Evolutionary conservation across 2,113 vertebrate species (phyloP), one percentile per base, ranked within the genome.

Genomic region (Indicator indicator): DNA sequence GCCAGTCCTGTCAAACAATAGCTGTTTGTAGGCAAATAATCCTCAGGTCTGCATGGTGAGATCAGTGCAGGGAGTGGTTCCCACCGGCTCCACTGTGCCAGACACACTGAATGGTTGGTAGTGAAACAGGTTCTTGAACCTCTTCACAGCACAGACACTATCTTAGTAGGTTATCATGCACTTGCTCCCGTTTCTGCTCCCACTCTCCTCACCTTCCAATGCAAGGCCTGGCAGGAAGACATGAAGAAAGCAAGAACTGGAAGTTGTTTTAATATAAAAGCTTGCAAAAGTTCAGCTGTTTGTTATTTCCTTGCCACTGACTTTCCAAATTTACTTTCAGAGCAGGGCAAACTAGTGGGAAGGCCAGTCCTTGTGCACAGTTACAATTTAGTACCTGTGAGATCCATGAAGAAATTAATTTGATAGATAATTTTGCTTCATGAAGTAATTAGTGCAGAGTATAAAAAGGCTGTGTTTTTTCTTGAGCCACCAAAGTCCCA

Each of bases 1-100:
- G 73, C 91, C 88, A 89, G 9, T 87, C 70, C 80, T 72, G 56
- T 52, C 63, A 42, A 64, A 90, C 88, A 94, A 80, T 80, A 74
- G 82, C 73, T 92, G 79, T 84, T 97, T 95, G 90, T 88, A 91
- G 94, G 83, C 62, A 94, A 95, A 92, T 91, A 95, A 90, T 72
- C 83, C 74, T 40, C 78, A 74, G 86, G 80, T 83, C 88, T 62
- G 73, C 73, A 19, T 30, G 0, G 1, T 40, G 7, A 27, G 76
- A 95, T 94, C 88, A 73, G 21, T 6, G 62, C 59, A 56, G 83
- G 92, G 86, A 93, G 90, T 27, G 67, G 92, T 84, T 94, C 90
- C 83, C 67, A 42, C 74, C 10, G 0, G 52, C 68, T 87, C 67
- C 0, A 0, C 0, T 0, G 91, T 94, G 89, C 85, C 88, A 89